These are phyloP conservation scores for Acromyrmex echinatior DNA, from an alignment of 1,140 invertebrate species.

Conservation along the genomic window DNA sequence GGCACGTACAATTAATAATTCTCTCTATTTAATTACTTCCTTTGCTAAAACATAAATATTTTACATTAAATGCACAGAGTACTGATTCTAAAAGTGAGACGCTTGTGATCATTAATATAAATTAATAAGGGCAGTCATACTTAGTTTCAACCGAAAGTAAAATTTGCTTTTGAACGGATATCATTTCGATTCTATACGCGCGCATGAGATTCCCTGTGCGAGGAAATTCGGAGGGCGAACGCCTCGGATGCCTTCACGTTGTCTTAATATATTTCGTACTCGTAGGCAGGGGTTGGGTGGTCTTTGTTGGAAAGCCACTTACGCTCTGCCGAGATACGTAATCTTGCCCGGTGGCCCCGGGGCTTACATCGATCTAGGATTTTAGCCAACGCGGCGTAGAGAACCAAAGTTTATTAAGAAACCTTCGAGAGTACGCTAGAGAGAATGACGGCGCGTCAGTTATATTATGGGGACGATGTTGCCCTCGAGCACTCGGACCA, in stretches of 20 bases:
- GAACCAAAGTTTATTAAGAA: conserved; percentile 62
- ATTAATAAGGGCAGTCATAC: conserved; percentile 1
- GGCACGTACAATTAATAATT: background rate
- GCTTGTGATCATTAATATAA: background rate
- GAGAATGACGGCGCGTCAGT: conserved; percentile 33
- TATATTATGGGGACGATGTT: conserved; percentile 39
- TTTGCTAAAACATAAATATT: background rate
- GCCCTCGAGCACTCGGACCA: conserved; percentile 30
- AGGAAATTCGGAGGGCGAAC: conserved; percentile 39
- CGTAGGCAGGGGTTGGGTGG: conserved; percentile 16
- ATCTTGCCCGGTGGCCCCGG: conserved; percentile 56
- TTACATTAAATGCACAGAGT: background rate
- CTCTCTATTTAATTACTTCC: background rate
- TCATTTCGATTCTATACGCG: background rate
- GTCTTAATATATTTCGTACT: conserved; percentile 63
- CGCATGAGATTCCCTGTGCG: conserved; percentile 17
- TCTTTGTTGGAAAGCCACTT: conserved; percentile 64
- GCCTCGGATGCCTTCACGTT: conserved; percentile 40
- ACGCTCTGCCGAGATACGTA: conserved; percentile 59
- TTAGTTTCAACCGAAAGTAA: background rate
- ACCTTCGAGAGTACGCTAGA: conserved; percentile 30
- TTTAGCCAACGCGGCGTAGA: conserved; percentile 47
- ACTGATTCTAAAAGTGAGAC: background rate
- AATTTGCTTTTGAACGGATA: conserved; percentile 6
- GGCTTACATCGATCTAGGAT: conserved; percentile 60